Conservation (phyloP, 2,113 vertebrate species). For the Suncus etruscus region DNA sequence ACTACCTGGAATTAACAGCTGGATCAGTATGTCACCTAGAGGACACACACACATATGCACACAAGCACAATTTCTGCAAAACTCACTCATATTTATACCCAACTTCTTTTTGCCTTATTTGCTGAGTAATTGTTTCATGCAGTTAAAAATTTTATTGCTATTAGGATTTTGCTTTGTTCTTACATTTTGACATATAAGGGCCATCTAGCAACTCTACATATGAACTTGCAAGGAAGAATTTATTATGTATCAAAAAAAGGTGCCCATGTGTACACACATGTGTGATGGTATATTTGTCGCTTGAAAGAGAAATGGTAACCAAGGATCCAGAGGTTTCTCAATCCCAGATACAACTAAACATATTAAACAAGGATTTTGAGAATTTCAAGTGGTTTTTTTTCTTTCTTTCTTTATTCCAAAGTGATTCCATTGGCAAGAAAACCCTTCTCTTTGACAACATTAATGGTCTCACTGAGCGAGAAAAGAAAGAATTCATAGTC, state of each 20-base stretch:
- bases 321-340: conserved; percentile 71
- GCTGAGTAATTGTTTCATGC: conserved; percentile 33
- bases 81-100: not conserved
- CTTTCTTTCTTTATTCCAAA: conserved; percentile 76
- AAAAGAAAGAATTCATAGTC: conserved; percentile 42
- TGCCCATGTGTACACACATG: not conserved
- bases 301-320: conserved; percentile 70
- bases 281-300: conserved; percentile 43
- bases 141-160: conserved; percentile 58
- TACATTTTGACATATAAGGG: conserved; percentile 53
- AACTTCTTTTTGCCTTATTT: conserved; percentile 56
- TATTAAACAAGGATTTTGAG: conserved; percentile 77
- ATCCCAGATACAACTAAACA: conserved; percentile 76
- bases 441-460: conserved; percentile 70
- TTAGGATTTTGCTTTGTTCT: conserved; percentile 47
- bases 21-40: no score
- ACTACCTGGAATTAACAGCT: no score
- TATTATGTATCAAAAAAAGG: conserved; percentile 18
- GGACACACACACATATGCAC: no score
- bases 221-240: conserved; percentile 47
- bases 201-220: conserved; percentile 19
- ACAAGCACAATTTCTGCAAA: not conserved
- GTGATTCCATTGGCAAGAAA: conserved; percentile 75
- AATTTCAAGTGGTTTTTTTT: conserved; percentile 63
- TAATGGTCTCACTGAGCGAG: conserved; percentile 62